Base-by-base conservation (phyloP, 2,797 vertebrate genomes). In the Peromyscus melanophrys region DNA sequence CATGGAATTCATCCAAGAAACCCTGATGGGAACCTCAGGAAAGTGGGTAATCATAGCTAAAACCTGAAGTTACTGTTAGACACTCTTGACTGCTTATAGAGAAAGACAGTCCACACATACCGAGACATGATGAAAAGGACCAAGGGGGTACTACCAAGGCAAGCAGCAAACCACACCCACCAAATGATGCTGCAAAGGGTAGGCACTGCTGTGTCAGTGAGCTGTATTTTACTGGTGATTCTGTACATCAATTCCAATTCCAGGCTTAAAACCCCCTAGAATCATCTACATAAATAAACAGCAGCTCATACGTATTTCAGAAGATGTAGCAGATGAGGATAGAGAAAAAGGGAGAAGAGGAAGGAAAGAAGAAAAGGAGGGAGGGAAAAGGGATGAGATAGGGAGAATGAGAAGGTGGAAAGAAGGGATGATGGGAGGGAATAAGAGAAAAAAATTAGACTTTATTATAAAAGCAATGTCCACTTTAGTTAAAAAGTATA, bases 281-380 rank as follows among this genome's bases (percentile, higher is more conserved):
- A 75, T 82, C 75, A 77, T 40, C 55, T 73, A 82, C 57, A 93
- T 29, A 83, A 52, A 37, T 69, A 95, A 85, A 81, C 57, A 4
- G 52, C 37, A 17, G 29, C 23, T 65, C 29, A 17, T 71, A 40
- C 27, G 19, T 75, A 89, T 90, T 89, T 31, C 29, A 73, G 86
- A 63, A 92, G 16, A 27, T 31, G 0, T 27, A 88, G 31, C 21
- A 12, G 21, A 55, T 29, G 4, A 46, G 49, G n/a, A n/a, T 4
- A 49, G 21, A 67, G 6, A 3, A 21, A 17, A 21, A 57, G 29
- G 69, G 12, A 59, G 13, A 81, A 0, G 1, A 16, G 1, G 4
- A 71, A 49, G 75, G 11, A 52, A 46, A 23, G 14, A 11, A 57
- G 11, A 1, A 16, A 57, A 9, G 5, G 6, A 77, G 52, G 21